These are phyloP conservation scores for Chitala chitala DNA, from an alignment of 2,113 vertebrate species.

Conservation along the genomic window DNA sequence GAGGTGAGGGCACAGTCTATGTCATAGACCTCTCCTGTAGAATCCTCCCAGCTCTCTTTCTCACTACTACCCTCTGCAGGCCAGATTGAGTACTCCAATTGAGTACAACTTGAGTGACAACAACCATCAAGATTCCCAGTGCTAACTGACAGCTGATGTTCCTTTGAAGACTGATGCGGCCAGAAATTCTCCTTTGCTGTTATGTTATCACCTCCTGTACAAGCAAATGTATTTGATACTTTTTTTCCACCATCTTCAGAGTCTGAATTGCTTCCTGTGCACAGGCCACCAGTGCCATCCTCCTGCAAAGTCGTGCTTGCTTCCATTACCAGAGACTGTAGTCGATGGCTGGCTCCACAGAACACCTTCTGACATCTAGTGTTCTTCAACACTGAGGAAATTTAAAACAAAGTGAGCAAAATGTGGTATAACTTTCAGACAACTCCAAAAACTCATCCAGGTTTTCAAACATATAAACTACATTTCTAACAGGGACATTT, in stretches of 20 bases:
- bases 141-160: not conserved
- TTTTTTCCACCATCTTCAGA: not conserved
- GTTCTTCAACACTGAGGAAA: not conserved
- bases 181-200: not conserved
- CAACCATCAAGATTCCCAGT: constrained; percentile 21
- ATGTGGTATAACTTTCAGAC: not conserved
- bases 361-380: not conserved
- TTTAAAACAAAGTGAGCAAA: constrained; percentile 11
- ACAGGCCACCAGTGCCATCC: constrained; percentile 17
- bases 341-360: not conserved
- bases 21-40: constrained; percentile 39
- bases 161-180: not conserved
- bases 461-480: too few species aligned
- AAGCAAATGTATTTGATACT: not conserved
- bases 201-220: constrained; percentile 31
- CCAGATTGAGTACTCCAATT: not conserved
- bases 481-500: too few species aligned
- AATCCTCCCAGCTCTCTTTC: constrained; percentile 37
- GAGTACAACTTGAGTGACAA: not conserved
- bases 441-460: too few species aligned
- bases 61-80: constrained; percentile 33
- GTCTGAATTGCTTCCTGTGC: constrained; percentile 32
- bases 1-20: constrained; percentile 39
- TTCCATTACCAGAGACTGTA: not conserved
- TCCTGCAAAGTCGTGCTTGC: constrained; percentile 14